These are phyloP conservation scores for Lates calcarifer DNA, from an alignment of 2,113 vertebrate genomes.

Conservation along the genomic window DNA sequence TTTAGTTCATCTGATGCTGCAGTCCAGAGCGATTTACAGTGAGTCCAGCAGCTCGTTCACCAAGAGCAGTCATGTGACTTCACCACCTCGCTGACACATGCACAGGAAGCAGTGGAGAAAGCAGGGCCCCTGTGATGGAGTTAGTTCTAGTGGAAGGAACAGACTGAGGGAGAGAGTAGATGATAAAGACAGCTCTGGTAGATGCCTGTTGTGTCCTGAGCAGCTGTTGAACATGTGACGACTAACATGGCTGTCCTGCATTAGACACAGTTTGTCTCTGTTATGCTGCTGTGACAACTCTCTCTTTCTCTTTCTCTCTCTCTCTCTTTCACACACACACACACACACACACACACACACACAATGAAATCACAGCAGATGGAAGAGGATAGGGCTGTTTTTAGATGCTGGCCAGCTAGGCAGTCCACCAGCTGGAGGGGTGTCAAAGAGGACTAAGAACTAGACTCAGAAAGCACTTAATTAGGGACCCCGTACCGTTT, in stretches of 20 bases:
- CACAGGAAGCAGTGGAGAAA: neutral
- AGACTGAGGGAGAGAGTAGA: neutral
- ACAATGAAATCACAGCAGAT: neutral
- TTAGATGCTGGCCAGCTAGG: too few species aligned
- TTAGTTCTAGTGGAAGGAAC: too few species aligned
- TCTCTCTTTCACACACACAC: too few species aligned
- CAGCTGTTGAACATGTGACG: slow-evolving; percentile 23
- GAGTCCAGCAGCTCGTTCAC: neutral
- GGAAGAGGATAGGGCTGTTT: neutral
- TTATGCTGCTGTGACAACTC: slow-evolving; percentile 11
- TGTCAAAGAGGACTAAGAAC: too few species aligned
- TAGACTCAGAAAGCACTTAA: too few species aligned
- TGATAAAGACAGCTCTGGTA: neutral
- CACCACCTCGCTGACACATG: neutral
- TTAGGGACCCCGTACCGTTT: too few species aligned
- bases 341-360: too few species aligned
- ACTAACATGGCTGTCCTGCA: neutral
- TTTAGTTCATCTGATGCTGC: too few species aligned
- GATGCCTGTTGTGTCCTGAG: neutral
- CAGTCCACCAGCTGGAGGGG: too few species aligned
- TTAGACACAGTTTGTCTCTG: slow-evolving; percentile 13
- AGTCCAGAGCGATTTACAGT: neutral
- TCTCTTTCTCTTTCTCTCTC: too few species aligned
- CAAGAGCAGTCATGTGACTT: neutral
- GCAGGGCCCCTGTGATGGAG: too few species aligned